phyloP scores from a whole-genome alignment of 2,888 invertebrate species.

The Fissipunctia ypsillon region DNA sequence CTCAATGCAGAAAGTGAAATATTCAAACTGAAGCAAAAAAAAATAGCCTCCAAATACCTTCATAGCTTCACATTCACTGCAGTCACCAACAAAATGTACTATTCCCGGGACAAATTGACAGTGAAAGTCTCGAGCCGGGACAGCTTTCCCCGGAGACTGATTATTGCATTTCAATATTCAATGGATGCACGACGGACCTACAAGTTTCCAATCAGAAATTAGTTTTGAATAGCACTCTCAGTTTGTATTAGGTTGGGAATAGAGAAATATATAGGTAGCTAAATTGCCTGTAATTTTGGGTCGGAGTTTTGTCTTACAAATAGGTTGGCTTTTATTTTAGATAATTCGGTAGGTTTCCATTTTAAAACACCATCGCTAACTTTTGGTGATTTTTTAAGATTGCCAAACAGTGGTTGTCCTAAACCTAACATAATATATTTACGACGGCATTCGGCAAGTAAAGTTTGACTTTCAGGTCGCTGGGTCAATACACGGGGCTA shows the following conservation, averaged over 20 bases:
- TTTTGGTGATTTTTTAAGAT: background rate
- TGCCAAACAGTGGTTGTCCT: too few species aligned
- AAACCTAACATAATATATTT: background rate
- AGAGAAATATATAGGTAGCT: background rate
- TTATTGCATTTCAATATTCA: conserved; percentile 75
- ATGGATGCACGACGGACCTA: conserved; percentile 62
- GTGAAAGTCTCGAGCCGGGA: conserved; percentile 67
- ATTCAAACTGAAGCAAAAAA: too few species aligned
- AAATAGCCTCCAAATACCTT: background rate
- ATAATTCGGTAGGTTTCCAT: too few species aligned
- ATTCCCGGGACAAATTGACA: conserved; percentile 77
- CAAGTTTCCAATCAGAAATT: conserved; percentile 66
- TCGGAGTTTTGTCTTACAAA: background rate
- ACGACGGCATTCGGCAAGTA: background rate
- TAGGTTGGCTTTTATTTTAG: too few species aligned
- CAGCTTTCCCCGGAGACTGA: conserved; percentile 64
- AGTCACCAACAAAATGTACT: conserved; percentile 69
- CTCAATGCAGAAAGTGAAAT: too few species aligned
- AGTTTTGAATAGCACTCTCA: conserved; percentile 59
- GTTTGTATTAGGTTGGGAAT: conserved; percentile 31
- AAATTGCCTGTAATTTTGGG: conserved; percentile 4
- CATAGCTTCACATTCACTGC: conserved; percentile 20
- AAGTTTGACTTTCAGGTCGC: background rate
- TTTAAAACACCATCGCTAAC: background rate
- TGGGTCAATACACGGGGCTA: background rate